These are phyloP conservation scores for Blastobasis adustella DNA, from an alignment of 2,888 invertebrate species.

Conservation along the genomic window DNA sequence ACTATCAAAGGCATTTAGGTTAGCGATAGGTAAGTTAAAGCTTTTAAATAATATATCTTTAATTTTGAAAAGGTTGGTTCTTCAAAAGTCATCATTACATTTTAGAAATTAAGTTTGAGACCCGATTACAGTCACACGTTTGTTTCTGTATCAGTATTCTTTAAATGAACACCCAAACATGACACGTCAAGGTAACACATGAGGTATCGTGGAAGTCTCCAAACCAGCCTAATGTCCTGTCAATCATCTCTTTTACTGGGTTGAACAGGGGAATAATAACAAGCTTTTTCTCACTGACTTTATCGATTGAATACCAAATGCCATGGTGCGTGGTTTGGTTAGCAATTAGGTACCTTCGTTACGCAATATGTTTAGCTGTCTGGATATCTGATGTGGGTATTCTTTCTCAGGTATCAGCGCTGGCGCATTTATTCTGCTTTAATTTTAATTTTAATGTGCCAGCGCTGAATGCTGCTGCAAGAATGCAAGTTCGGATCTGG, in stretches of 20 bases:
- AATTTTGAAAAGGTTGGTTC: background rate
- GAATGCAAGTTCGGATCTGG: no score
- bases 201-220: slow-evolving; percentile 40
- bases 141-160: slow-evolving; percentile 40
- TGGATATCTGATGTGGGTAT: no score
- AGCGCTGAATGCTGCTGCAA: no score
- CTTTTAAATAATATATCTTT: background rate
- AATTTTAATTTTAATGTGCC: no score
- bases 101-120: background rate
- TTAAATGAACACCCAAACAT: slow-evolving; percentile 35
- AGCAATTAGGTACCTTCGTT: slow-evolving; percentile 3
- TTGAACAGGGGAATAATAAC: slow-evolving; percentile 39
- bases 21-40: background rate
- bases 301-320: slow-evolving; percentile 46
- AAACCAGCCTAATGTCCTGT: slow-evolving; percentile 60
- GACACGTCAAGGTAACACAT: slow-evolving; percentile 43
- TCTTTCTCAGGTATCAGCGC: no score
- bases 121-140: background rate
- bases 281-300: slow-evolving; percentile 41
- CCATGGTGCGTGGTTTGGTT: slow-evolving; percentile 36
- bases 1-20: no score
- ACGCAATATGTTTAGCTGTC: no score
- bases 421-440: no score
- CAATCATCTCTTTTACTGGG: slow-evolving; percentile 47
- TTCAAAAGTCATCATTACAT: background rate